These are phyloP conservation scores for Ciconia nigra DNA, from an alignment of 2,797 vertebrate genomes.

Conservation along the genomic window DNA sequence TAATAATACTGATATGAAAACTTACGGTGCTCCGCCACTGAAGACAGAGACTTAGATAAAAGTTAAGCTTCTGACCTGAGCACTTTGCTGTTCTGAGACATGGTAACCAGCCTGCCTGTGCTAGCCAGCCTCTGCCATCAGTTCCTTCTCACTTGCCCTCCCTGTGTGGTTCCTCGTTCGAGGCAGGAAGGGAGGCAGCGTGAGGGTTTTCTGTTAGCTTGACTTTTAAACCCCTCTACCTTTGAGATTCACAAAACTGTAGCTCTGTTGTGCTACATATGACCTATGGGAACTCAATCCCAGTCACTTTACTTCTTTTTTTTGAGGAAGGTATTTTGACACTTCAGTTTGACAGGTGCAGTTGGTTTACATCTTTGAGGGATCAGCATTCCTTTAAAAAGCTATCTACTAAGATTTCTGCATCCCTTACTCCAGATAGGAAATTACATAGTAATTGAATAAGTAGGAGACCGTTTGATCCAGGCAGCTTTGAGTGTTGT, in stretches of 20 bases:
- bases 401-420: neutral
- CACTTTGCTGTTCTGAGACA: neutral
- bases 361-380: neutral
- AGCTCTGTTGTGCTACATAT: neutral
- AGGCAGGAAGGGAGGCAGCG: neutral
- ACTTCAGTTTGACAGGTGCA: neutral
- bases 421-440: neutral
- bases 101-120: rapidly evolving
- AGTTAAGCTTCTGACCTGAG: neutral
- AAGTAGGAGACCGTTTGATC: neutral
- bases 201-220: neutral
- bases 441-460: neutral
- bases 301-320: neutral
- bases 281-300: neutral
- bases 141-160: neutral
- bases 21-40: neutral
- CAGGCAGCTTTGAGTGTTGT: neutral
- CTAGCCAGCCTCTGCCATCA: neutral
- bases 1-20: conserved; percentile 20
- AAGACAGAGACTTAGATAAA: neutral
- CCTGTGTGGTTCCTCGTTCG: rapidly evolving
- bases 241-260: neutral
- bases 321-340: neutral
- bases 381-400: neutral
- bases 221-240: neutral